phyloP scores from a whole-genome alignment of 2,797 vertebrate genomes.

The Paedocypris micromegethes region DNA sequence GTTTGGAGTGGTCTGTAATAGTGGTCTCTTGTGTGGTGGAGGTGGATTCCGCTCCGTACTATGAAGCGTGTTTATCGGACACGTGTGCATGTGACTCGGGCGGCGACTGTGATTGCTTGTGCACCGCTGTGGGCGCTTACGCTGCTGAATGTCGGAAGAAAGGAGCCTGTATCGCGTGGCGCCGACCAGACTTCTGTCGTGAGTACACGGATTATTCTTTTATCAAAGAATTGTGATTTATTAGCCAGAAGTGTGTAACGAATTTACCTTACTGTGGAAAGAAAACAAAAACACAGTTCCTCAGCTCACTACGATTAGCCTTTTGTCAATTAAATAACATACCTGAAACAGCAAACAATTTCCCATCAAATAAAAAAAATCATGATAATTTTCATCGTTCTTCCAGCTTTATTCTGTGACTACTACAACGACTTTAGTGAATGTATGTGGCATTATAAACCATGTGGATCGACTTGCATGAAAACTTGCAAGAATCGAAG shows the following conservation, averaged over 20 bases:
- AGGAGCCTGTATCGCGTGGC: conserved; percentile 76
- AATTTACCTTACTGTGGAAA: too few relatives aligned
- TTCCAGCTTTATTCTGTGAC: conserved; percentile 73
- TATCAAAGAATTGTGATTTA: background rate
- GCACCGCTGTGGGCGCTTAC: conserved; percentile 80
- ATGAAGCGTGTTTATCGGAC: conserved; percentile 77
- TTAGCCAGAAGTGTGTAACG: too few relatives aligned
- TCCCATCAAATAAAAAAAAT: too few relatives aligned
- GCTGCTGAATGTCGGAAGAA: conserved; percentile 73
- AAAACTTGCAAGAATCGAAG: conserved; percentile 72
- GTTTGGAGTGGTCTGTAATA: too few relatives aligned
- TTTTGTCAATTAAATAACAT: too few relatives aligned
- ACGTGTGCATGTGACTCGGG: conserved; percentile 79
- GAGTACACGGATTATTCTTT: conserved; percentile 44
- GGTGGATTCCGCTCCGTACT: conserved; percentile 72
- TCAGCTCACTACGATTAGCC: too few relatives aligned
- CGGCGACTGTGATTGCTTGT: conserved; percentile 83
- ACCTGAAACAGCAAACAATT: too few relatives aligned
- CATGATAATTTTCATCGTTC: background rate
- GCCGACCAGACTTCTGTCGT: conserved; percentile 82
- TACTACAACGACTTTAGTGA: conserved; percentile 65
- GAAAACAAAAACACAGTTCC: too few relatives aligned
- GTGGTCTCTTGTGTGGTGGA: conserved; percentile 44
- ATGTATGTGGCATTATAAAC: conserved; percentile 75
- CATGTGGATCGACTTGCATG: conserved; percentile 69